A percentile compares a stretch with the other conserved stretches of the same genome.
Evolutionary conservation across 2,888 invertebrate species (phyloP).

Genomic region (Drosophila limbata): DNA sequence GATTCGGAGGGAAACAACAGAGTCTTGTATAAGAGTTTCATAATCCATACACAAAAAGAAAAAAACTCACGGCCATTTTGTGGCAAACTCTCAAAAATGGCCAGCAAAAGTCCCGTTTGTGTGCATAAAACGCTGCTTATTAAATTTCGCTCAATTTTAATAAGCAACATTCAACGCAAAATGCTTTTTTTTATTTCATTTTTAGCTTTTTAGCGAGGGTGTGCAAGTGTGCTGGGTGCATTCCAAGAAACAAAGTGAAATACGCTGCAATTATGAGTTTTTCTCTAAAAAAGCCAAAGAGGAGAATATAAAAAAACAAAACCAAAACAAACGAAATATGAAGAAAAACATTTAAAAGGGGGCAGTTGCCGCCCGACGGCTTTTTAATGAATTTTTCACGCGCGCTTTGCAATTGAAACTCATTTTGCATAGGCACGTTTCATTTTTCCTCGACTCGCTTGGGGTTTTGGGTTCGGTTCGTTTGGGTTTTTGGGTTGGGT

Average conservation of each 20-base stretch:
- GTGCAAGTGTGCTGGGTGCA: slow-evolving; percentile 26
- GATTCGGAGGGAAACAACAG: background rate
- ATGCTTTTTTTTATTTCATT: slow-evolving; percentile 10
- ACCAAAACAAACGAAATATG: slow-evolving; percentile 18
- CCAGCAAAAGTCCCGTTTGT: slow-evolving; percentile 53
- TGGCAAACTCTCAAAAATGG: slow-evolving; percentile 59
- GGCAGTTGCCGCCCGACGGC: slow-evolving; percentile 46
- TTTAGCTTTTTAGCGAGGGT: slow-evolving; percentile 11
- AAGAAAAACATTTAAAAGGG: slow-evolving; percentile 25
- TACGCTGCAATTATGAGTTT: slow-evolving; percentile 61
- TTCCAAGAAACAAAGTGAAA: slow-evolving; percentile 64
- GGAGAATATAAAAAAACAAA: slow-evolving; percentile 23
- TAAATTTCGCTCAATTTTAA: slow-evolving; percentile 78
- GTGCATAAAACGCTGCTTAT: slow-evolving; percentile 76
- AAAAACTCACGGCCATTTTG: slow-evolving; percentile 71
- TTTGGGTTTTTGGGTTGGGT: slow-evolving; percentile 18
- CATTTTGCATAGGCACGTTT: slow-evolving; percentile 79
- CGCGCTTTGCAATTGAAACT: slow-evolving; percentile 77
- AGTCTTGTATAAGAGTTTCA: slow-evolving; percentile 74
- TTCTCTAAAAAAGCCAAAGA: slow-evolving; percentile 21
- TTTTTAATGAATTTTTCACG: slow-evolving; percentile 80
- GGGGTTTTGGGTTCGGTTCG: slow-evolving; percentile 23
- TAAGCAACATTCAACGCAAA: slow-evolving; percentile 61
- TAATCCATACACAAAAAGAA: slow-evolving; percentile 49
- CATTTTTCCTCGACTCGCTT: slow-evolving; percentile 54